Evolutionary conservation across 2,888 invertebrate genomes (phyloP).

Genomic region (Heliconius ismenius): DNA sequence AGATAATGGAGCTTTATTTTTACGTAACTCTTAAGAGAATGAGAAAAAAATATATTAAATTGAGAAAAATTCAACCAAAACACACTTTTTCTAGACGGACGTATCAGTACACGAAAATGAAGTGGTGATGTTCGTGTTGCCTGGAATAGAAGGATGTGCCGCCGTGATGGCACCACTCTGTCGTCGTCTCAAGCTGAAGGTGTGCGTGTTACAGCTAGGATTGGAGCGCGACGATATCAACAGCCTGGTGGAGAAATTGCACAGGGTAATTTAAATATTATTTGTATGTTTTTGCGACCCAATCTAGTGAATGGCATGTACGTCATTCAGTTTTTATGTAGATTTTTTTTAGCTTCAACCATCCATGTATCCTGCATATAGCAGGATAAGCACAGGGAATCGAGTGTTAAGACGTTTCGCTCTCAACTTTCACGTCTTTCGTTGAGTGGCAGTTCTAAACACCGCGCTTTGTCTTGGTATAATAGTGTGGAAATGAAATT

Average conservation of each 20-base stretch:
- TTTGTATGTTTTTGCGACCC: not conserved
- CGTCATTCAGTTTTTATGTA: not conserved
- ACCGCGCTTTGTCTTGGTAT: no score
- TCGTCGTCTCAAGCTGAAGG: slow-evolving; percentile 74
- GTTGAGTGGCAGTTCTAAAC: no score
- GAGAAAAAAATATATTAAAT: no score
- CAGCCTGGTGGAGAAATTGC: slow-evolving; percentile 76
- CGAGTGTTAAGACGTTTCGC: no score
- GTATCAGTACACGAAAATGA: slow-evolving; percentile 73
- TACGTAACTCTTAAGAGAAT: no score
- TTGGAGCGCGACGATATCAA: slow-evolving; percentile 70
- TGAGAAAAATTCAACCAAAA: no score
- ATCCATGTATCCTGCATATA: no score
- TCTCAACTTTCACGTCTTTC: no score
- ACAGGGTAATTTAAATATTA: slow-evolving; percentile 67
- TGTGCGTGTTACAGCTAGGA: slow-evolving; percentile 80
- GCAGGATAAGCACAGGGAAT: no score
- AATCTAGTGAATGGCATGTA: not conserved
- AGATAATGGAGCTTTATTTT: no score
- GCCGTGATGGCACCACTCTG: slow-evolving; percentile 77
- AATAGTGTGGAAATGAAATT: no score
- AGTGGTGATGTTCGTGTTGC: slow-evolving; percentile 82
- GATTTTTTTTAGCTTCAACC: no score
- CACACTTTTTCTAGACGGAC: slow-evolving; percentile 58
- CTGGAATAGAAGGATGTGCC: slow-evolving; percentile 86